phyloP scores from a whole-genome alignment of 2,113 vertebrate species.

The Benitochromis conjunctus region DNA sequence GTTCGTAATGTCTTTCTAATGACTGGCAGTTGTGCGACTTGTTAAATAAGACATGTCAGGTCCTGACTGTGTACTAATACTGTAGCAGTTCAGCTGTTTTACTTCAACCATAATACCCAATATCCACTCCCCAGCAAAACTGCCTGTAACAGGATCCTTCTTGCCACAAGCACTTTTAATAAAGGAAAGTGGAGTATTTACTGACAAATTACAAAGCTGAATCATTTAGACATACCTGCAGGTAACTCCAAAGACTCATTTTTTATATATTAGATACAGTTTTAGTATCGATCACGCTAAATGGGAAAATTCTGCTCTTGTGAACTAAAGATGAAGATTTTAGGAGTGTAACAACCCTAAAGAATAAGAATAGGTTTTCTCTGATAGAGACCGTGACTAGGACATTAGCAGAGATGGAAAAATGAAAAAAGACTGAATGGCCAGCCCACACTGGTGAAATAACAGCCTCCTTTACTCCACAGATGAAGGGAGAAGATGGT shows the following conservation, averaged over 20 bases:
- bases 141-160: not conserved
- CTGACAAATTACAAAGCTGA: not conserved
- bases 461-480: slow-evolving; percentile 1
- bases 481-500: slow-evolving; percentile 47
- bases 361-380: not conserved
- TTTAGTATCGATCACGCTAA: not conserved
- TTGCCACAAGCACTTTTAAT: not conserved
- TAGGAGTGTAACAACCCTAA: not conserved
- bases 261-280: not conserved
- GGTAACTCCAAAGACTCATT: not conserved
- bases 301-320: not conserved
- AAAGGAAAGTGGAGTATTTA: not conserved
- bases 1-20: not conserved
- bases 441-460: slow-evolving; percentile 17
- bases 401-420: not conserved
- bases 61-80: not conserved
- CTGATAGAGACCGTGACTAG: not conserved
- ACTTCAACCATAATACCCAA: not conserved
- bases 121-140: not conserved
- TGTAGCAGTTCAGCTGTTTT: slow-evolving; percentile 1
- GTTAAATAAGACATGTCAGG: not conserved
- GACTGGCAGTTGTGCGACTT: not conserved
- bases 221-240: not conserved
- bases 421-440: not conserved
- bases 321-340: not conserved